phyloP scores from a whole-genome alignment of 2,113 vertebrate species.

The Antigone vipio region DNA sequence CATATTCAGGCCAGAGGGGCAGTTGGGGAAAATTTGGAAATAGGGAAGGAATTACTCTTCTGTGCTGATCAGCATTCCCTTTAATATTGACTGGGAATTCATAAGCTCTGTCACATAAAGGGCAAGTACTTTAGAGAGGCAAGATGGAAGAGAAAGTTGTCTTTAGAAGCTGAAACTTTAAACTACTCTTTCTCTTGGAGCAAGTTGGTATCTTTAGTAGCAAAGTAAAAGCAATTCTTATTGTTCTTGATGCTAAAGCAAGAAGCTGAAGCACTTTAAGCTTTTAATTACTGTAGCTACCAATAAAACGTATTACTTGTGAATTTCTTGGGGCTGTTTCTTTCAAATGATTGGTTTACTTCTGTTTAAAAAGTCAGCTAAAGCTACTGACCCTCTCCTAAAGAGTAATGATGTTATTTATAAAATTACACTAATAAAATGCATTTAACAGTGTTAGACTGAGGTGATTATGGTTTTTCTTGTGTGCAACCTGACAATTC shows the following conservation, averaged over 20 bases:
- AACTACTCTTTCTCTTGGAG: not conserved
- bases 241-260: not conserved
- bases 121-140: not conserved
- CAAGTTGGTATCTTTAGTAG: not conserved
- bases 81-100: not conserved
- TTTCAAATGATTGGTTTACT: slow-evolving; percentile 20
- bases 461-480: slow-evolving; percentile 27
- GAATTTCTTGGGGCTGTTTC: slow-evolving; percentile 24
- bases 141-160: not conserved
- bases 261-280: not conserved
- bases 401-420: slow-evolving; percentile 10
- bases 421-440: slow-evolving; percentile 5
- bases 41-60: not conserved
- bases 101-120: not conserved
- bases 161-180: not conserved
- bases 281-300: slow-evolving; percentile 21
- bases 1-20: not conserved
- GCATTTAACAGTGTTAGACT: not conserved
- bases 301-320: slow-evolving; percentile 9
- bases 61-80: not conserved
- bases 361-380: slow-evolving; percentile 22
- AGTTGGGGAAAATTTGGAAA: not conserved
- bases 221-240: not conserved
- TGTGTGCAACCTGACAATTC: slow-evolving; percentile 34
- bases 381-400: slow-evolving; percentile 7